Conservation (phyloP, 2,113 vertebrate genomes). For the Gambusia holbrooki region DNA sequence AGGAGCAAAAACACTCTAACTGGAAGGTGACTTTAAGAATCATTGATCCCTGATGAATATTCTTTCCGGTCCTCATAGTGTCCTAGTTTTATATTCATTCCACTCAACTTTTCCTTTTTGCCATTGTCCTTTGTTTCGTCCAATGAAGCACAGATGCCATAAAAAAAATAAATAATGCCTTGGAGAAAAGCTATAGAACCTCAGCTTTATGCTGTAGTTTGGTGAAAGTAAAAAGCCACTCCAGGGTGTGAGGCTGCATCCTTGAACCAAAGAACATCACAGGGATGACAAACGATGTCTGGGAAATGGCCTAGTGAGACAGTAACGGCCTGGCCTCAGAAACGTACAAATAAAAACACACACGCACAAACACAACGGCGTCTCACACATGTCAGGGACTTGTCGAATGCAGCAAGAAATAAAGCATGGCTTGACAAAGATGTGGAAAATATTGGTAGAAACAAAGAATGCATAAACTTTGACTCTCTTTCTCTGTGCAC, state of each 20-base stretch:
- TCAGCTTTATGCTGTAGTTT: slow-evolving; percentile 31
- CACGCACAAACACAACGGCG: not conserved
- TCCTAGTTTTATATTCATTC: slow-evolving; percentile 22
- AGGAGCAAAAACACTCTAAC: not conserved
- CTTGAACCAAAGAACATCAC: slow-evolving; percentile 52
- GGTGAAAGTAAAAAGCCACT: slow-evolving; percentile 41
- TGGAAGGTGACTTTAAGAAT: slow-evolving; percentile 21
- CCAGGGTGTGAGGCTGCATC: slow-evolving; percentile 43
- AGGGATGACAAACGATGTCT: slow-evolving; percentile 53
- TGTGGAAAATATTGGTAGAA: not conserved
- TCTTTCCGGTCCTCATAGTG: slow-evolving; percentile 2
- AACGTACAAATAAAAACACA: slow-evolving; percentile 6
- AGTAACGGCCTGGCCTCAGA: slow-evolving; percentile 16
- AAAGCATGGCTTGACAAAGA: slow-evolving; percentile 24
- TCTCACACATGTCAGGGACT: slow-evolving; percentile 10
- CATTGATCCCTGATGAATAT: slow-evolving; percentile 1
- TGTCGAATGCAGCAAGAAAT: slow-evolving; percentile 21
- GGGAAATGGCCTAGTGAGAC: slow-evolving; percentile 52
- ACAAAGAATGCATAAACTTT: slow-evolving; percentile 7
- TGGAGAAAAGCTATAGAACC: slow-evolving; percentile 17
- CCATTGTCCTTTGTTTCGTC: slow-evolving; percentile 15
- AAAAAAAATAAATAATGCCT: slow-evolving; percentile 15
- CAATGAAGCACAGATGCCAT: slow-evolving; percentile 47
- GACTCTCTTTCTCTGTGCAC: not conserved
- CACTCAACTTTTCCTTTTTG: slow-evolving; percentile 24